phyloP scores from a whole-genome alignment of 1,140 invertebrate genomes.

The Procambarus virginalis region DNA sequence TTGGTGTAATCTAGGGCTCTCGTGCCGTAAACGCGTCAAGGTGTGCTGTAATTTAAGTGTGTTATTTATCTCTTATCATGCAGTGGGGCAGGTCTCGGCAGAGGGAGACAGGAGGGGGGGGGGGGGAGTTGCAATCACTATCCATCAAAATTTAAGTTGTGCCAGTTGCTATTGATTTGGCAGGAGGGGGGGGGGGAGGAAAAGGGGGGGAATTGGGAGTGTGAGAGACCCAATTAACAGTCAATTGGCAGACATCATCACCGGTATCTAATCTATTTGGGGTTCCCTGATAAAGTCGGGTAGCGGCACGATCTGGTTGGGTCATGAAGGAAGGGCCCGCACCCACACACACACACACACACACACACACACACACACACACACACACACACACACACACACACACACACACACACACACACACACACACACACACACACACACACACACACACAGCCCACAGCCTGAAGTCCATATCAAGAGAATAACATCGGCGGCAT shows the following conservation, averaged over 20 bases:
- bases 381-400: not conserved
- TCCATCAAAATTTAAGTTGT: constrained; percentile 18
- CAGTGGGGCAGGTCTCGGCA: not conserved
- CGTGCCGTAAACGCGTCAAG: too few species aligned
- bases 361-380: not conserved
- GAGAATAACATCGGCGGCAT: too few species aligned
- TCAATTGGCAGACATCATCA: constrained; percentile 2
- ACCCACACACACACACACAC: not conserved
- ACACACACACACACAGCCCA: too few species aligned
- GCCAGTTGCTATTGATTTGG: constrained; percentile 26
- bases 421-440: not conserved
- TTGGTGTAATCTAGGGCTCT: not conserved
- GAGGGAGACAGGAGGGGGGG: too few species aligned
- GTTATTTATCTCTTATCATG: constrained; percentile 41
- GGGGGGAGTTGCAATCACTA: constrained; percentile 17
- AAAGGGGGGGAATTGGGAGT: too few species aligned
- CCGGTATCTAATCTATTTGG: not conserved
- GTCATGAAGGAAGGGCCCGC: not conserved
- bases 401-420: not conserved
- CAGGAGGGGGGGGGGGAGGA: not conserved
- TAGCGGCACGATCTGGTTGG: too few species aligned
- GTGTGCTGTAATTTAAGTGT: constrained; percentile 17
- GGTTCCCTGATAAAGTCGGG: not conserved
- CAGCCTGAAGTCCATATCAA: too few species aligned
- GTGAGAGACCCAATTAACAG: constrained; percentile 9